Evolutionary conservation across 2,113 vertebrate genomes (phyloP).

Genomic region (Channa argus): DNA sequence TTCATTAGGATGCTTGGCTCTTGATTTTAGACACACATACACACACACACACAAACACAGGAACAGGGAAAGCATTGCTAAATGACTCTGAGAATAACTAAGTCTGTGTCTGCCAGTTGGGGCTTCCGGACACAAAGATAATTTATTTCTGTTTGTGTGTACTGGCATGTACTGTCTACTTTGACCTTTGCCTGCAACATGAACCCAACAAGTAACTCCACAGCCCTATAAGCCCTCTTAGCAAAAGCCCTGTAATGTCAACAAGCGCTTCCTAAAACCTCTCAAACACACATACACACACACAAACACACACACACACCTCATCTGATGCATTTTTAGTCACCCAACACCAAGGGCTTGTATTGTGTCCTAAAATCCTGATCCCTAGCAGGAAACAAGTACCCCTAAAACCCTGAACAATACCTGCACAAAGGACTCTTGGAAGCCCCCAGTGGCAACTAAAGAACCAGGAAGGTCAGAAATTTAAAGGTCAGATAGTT

Average conservation of each 20-base stretch:
- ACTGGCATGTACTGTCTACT: neutral
- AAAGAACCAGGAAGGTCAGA: slow-evolving; percentile 45
- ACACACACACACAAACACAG: slow-evolving; percentile 13
- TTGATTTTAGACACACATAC: slow-evolving; percentile 33
- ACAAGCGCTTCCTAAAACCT: slow-evolving; percentile 65
- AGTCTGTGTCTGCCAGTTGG: neutral
- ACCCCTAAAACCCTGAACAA: slow-evolving; percentile 71
- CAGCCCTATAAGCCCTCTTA: slow-evolving; percentile 47
- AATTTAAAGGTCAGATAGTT: slow-evolving; percentile 72
- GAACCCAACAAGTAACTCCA: slow-evolving; percentile 50
- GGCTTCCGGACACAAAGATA: neutral
- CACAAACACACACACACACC: slow-evolving; percentile 28
- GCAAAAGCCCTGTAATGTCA: slow-evolving; percentile 57
- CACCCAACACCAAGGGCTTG: slow-evolving; percentile 59
- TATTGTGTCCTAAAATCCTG: slow-evolving; percentile 73
- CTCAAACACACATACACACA: slow-evolving; percentile 45
- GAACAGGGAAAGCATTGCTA: slow-evolving; percentile 7
- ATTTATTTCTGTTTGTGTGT: neutral
- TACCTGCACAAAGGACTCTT: slow-evolving; percentile 57
- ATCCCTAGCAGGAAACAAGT: slow-evolving; percentile 76
- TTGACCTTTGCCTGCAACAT: slow-evolving; percentile 42
- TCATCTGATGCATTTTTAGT: slow-evolving; percentile 62
- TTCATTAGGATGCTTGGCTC: slow-evolving; percentile 62
- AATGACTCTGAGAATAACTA: slow-evolving; percentile 8
- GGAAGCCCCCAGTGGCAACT: slow-evolving; percentile 50